Conservation (phyloP, 2,888 invertebrate species). For the Zhuqinia jingwanae region DNA sequence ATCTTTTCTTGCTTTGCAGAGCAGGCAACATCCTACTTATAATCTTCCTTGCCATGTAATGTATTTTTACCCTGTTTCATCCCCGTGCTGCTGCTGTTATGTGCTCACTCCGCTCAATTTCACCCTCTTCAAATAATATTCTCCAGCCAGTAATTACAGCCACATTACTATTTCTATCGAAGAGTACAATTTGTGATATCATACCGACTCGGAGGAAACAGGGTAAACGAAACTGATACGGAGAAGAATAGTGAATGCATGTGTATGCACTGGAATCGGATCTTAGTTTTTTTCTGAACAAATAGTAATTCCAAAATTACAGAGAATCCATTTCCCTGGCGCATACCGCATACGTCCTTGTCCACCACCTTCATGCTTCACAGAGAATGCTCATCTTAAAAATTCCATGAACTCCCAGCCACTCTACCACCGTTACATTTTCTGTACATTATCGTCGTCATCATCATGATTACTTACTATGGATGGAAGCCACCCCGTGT, state of each 20-base stretch:
- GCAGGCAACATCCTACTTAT: too few relatives aligned
- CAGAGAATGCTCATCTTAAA: slow-evolving; percentile 7
- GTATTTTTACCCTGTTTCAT: slow-evolving; percentile 13
- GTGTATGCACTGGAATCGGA: background rate
- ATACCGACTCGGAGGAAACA: background rate
- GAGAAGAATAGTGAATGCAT: background rate
- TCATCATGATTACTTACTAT: slow-evolving; percentile 12
- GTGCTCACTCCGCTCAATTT: slow-evolving; percentile 23
- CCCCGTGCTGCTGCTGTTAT: background rate
- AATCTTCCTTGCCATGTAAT: background rate
- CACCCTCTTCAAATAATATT: slow-evolving; percentile 21
- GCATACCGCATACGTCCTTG: too few relatives aligned
- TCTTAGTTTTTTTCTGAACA: background rate
- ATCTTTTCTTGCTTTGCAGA: too few relatives aligned
- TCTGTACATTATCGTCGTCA: slow-evolving; percentile 19
- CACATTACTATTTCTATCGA: slow-evolving; percentile 36
- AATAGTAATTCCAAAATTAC: slow-evolving; percentile 34
- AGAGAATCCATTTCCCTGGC: slow-evolving; percentile 29
- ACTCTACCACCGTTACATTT: slow-evolving; percentile 19
- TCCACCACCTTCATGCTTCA: background rate
- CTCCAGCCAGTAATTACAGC: slow-evolving; percentile 37
- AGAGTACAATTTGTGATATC: background rate
- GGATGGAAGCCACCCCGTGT: slow-evolving; percentile 1
- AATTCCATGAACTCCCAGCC: slow-evolving; percentile 14
- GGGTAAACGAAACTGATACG: slow-evolving; percentile 18